Evolutionary conservation across 2,888 invertebrate species (phyloP), one percentile per base, ranked within the genome.

Genomic region (Mechanitis mazaeus): DNA sequence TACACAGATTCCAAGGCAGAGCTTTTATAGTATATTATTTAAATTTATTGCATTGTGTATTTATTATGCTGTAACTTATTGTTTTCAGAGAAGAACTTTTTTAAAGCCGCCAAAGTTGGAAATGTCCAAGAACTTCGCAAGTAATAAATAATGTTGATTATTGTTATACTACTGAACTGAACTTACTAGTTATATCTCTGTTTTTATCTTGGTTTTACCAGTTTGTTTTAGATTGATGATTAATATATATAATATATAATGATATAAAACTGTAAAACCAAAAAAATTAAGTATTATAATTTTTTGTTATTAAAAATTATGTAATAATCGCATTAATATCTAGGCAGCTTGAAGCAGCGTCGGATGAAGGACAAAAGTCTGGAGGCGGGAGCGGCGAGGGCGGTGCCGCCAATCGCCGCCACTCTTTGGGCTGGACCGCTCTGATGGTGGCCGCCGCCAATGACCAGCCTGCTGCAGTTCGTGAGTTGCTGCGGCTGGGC

Each of bases 341-440:
- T 66, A 86, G 86, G 58, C 87, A 87, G 71, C 69, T 85, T 50
- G 83, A 81, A 62, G 77, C 81, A 0, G 71, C 72, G 11, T 67
- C 63, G 9, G 70, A 69, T 35, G 67, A 65, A 31, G 65, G 66
- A 28, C 69, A 56, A 54, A 71, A 65, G 3, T 62, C 68, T 20
- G 68, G 68, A 33, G 69, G 68, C 2, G 59, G 60, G 1, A 72
- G 71, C 5, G 70, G 61, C 9, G 76, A 87, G 33, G 81, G 84
- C 9, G 91, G 91, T 12, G 91, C 93, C 72, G 91, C 94, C 1
- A 95, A 97, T 86, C 77, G 83, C 56, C 91, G 94, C 12, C 97
- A 97, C 85, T 73, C 90, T 35, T 87, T 96, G 55, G 97, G 97
- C 57, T 97, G 97, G 97, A 96, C 96, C 12, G 93, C 96, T 35